Conservation (phyloP, 2,113 vertebrate species). For the Suricata suricatta region DNA sequence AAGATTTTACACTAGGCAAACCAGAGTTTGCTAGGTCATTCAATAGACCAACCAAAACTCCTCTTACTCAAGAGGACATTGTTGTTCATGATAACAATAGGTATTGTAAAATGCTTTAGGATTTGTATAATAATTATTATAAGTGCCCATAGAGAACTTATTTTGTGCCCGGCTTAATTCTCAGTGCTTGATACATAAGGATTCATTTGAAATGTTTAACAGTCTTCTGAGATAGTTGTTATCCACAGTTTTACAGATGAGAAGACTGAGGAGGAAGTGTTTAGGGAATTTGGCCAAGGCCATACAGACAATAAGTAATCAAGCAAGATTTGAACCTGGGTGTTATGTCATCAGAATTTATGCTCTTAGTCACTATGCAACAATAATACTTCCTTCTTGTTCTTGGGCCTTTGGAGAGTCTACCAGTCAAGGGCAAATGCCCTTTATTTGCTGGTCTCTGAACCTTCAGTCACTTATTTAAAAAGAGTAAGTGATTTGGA, state of each 20-base stretch:
- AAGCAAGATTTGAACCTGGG: not conserved
- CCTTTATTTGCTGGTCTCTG: not conserved
- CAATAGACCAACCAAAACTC: not conserved
- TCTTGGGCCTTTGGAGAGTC: not conserved
- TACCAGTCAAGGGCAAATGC: rapidly evolving
- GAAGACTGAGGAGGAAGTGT: not conserved
- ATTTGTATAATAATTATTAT: not conserved
- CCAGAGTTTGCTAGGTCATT: not conserved
- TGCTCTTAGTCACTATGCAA: rapidly evolving
- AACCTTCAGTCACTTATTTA: not conserved
- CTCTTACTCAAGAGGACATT: not conserved
- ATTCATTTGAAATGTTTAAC: not conserved
- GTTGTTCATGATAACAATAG: not conserved
- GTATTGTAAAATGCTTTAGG: not conserved
- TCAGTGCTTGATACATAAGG: not conserved
- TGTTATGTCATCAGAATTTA: not conserved
- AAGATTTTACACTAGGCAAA: not conserved
- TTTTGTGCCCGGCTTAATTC: not conserved
- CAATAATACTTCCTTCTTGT: not conserved
- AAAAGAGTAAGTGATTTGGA: not conserved
- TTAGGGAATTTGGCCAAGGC: not conserved
- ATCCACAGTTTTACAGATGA: not conserved
- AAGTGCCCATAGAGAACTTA: not conserved
- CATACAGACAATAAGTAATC: not conserved
- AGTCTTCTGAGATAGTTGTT: not conserved